Conservation (phyloP, 2,113 vertebrate genomes). For the Xyrauchen texanus region DNA sequence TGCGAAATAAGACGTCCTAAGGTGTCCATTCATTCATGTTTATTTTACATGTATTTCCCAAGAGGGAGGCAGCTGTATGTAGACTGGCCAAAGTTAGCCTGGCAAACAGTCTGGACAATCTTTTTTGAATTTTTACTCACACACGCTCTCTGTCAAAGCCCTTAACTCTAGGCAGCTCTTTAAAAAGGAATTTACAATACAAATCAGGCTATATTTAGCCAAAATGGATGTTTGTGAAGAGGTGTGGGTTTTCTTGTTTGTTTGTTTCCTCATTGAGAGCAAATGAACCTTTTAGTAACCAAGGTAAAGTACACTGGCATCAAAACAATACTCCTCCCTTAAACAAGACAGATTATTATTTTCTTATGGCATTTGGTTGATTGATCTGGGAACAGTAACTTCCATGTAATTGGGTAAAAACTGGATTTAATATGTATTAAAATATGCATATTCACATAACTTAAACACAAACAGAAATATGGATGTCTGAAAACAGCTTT, state of each 20-base stretch:
- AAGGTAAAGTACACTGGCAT: not conserved
- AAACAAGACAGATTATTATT: not conserved
- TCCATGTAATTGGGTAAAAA: too few species aligned
- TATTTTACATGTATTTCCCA: not conserved
- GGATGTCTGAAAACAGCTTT: too few species aligned
- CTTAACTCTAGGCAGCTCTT: not conserved
- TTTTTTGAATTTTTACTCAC: not conserved
- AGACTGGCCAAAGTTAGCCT: not conserved
- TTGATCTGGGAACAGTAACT: too few species aligned
- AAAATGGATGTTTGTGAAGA: not conserved
- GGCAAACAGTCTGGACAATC: not conserved
- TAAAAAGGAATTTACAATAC: constrained; percentile 12
- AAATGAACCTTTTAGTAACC: not conserved
- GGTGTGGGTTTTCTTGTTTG: constrained; percentile 5
- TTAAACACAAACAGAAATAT: too few species aligned
- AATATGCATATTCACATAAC: too few species aligned
- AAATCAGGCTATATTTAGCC: constrained; percentile 14
- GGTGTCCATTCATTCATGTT: not conserved
- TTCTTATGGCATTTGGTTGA: not conserved
- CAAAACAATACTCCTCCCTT: too few species aligned
- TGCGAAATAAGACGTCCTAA: not conserved
- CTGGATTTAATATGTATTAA: too few species aligned
- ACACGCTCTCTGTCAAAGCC: not conserved
- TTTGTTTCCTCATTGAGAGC: constrained; percentile 8
- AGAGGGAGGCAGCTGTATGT: not conserved